Base-by-base conservation (phyloP, 2,888 invertebrate genomes). In the Sphaeridia pumilis region DNA sequence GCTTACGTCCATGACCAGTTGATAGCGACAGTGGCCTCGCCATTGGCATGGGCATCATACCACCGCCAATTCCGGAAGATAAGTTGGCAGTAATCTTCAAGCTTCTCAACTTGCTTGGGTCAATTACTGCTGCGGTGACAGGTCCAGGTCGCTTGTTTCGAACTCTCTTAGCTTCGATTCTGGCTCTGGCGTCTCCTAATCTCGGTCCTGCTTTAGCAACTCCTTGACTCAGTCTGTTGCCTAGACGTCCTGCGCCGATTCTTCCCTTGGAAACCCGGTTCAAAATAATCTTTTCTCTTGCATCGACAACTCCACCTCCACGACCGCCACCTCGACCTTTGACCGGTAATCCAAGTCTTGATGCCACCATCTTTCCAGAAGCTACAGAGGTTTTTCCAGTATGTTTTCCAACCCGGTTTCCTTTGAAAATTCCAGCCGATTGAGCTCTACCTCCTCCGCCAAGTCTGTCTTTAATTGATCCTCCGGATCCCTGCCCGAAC, bases 241-340 rank as follows among this genome's bases (percentile, higher is more conserved):
- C 20, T 17, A 38, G 20, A 5, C 38, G 12, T 38, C 38, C 38
- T 12, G 38, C 61, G 4, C 56, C 58, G 48, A 62, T 57, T 27
- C 64, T 45, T 5, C 65, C 65, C n/a, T 56, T 56, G 5, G 59
- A 53, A 14, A 63, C 58, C 14, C 63, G 54, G 46, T 59, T 63
- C 20, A 65, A 49, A 41, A 63, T 63, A 3, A 65, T 65, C 42
- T 65, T 65, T 22, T 63, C 60, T 42, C 65, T 34, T 2, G 65
- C 65, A 54, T 65, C 65, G 5, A 54, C 35, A 27, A 61, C 41
- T 1, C 38, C 46, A 12, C 26, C 38, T 3, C 36, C 45, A 22
- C 25, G 34, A 2, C 35, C 27, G 10, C 5, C 46, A n/a, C n/a
- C n/a, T n/a, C 25, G 14, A 44, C 17, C 5, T 38, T 38, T 38